Percentiles rank a stretch among this genome's conserved stretches.
These are phyloP conservation scores for Plecotus auritus DNA, from an alignment of 2,113 vertebrate genomes.

Conservation along the genomic window DNA sequence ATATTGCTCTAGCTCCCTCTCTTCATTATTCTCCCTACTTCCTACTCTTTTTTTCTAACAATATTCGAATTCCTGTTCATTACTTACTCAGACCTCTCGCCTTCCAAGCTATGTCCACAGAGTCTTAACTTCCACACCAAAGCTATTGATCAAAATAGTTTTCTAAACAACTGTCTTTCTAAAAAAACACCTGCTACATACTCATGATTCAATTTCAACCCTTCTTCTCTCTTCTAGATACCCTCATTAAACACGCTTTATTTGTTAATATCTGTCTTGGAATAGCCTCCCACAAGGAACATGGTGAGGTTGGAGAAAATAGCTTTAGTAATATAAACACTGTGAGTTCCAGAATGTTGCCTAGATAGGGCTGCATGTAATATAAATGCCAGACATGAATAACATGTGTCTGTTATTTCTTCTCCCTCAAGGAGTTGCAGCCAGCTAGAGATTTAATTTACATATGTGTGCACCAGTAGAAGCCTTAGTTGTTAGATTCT, in stretches of 20 bases:
- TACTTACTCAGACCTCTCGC: neutral
- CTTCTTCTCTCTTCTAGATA: neutral
- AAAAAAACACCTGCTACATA: neutral
- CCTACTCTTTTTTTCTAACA: neutral
- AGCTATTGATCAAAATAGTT: constrained; percentile 38
- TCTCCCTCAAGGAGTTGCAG: constrained; percentile 8
- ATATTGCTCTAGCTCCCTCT: neutral
- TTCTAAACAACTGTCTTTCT: constrained; percentile 19
- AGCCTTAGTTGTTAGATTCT: neutral
- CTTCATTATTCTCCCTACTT: neutral
- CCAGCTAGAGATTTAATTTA: constrained; percentile 13
- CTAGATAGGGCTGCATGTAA: neutral
- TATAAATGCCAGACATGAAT: neutral
- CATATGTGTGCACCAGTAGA: neutral
- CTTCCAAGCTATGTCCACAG: neutral
- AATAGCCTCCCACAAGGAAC: constrained; percentile 3
- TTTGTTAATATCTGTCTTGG: neutral
- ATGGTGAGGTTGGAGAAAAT: neutral
- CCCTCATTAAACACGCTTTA: neutral
- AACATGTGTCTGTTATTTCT: constrained; percentile 25
- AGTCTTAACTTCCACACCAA: neutral
- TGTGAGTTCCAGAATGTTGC: neutral
- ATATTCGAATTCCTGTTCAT: neutral
- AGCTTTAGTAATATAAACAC: constrained; percentile 27
- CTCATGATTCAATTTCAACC: neutral